These are phyloP conservation scores for Fulica atra DNA, from an alignment of 2,113 vertebrate species.

Conservation along the genomic window DNA sequence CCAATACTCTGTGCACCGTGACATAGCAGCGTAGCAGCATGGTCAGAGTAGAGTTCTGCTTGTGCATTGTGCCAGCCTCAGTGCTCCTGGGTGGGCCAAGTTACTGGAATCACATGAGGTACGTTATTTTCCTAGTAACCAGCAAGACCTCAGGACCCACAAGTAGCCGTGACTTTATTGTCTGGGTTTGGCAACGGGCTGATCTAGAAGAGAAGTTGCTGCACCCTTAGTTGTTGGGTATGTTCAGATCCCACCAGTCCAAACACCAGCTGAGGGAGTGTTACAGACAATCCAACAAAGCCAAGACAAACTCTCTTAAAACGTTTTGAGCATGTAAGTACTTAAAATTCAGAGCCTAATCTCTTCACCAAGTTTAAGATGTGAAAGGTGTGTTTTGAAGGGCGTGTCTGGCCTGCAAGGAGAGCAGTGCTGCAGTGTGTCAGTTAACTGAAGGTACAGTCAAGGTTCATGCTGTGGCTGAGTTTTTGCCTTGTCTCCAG, in stretches of 20 bases:
- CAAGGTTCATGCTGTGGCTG: not conserved
- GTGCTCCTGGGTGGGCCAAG: not conserved
- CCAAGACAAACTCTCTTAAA: not conserved
- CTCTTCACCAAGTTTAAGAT: not conserved
- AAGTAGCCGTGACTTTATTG: not conserved
- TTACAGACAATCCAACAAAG: not conserved
- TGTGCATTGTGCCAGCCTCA: not conserved
- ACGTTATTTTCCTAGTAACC: not conserved
- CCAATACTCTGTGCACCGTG: not conserved
- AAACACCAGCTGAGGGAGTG: not conserved
- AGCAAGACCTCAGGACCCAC: not conserved
- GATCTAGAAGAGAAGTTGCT: not conserved
- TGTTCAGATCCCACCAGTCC: not conserved
- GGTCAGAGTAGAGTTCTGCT: not conserved
- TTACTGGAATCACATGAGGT: not conserved
- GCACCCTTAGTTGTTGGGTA: not conserved
- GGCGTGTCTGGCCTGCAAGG: not conserved
- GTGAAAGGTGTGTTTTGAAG: not conserved
- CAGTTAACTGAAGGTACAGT: not conserved
- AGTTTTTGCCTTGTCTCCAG: not conserved
- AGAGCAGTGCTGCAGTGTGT: fast-evolving
- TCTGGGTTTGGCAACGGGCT: not conserved
- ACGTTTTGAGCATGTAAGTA: not conserved
- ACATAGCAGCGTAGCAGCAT: not conserved
- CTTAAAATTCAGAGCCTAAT: not conserved